These are phyloP conservation scores for Rallus limicola DNA, from an alignment of 2,113 vertebrate species.

Conservation along the genomic window DNA sequence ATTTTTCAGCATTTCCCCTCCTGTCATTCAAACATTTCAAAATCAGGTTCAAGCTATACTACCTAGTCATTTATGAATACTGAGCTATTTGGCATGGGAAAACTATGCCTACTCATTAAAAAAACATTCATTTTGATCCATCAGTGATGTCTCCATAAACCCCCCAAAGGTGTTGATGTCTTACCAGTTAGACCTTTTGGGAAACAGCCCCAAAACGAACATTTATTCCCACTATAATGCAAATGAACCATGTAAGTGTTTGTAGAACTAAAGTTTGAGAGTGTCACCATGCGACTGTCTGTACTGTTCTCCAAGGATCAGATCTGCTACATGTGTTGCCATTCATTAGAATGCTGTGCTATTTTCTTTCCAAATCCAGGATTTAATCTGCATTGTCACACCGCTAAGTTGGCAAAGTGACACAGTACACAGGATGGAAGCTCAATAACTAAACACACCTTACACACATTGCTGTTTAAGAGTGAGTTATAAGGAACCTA, in stretches of 20 bases:
- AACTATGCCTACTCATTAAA: neutral
- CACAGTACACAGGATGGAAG: neutral
- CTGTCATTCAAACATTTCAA: neutral
- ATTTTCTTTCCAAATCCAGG: neutral
- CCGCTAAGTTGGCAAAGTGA: neutral
- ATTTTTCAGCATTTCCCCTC: neutral
- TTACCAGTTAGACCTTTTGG: neutral
- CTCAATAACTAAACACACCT: neutral
- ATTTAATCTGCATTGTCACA: neutral
- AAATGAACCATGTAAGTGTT: neutral
- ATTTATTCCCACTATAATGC: neutral
- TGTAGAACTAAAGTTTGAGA: neutral
- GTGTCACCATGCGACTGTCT: neutral
- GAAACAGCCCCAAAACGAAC: neutral
- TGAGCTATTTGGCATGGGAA: neutral
- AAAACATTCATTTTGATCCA: neutral
- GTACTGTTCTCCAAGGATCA: neutral
- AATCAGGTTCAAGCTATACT: neutral
- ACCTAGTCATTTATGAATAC: neutral
- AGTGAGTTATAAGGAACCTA: conserved; percentile 62
- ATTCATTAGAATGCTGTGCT: neutral
- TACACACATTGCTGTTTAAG: neutral
- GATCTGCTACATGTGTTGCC: neutral
- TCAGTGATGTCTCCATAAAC: neutral
- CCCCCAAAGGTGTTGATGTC: neutral